These are phyloP conservation scores for Cyprinodon variegatus DNA, from an alignment of 2,113 vertebrate species.

Conservation along the genomic window DNA sequence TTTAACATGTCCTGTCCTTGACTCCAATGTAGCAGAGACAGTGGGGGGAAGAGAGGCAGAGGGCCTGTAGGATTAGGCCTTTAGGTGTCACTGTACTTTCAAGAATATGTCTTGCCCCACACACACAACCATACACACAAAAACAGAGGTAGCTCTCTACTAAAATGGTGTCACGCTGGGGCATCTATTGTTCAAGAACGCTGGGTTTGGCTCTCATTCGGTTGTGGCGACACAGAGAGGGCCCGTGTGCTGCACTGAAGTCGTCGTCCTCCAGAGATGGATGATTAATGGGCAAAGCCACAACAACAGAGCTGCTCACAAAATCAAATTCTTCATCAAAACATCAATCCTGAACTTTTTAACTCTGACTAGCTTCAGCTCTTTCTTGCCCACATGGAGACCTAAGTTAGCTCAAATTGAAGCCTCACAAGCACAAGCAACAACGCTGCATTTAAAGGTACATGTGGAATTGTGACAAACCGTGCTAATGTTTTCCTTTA, in stretches of 20 bases:
- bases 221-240: conserved; percentile 53
- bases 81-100: conserved; percentile 99
- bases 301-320: conserved; percentile 67
- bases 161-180: conserved; percentile 76
- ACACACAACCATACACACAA: conserved; percentile 44
- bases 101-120: conserved; percentile 81
- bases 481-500: conserved; percentile 34
- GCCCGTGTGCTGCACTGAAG: conserved; percentile 54
- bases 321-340: conserved; percentile 66
- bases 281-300: conserved; percentile 73
- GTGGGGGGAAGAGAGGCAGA: conserved; percentile 17
- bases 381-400: conserved; percentile 15
- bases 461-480: conserved; percentile 67
- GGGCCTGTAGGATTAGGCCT: conserved; percentile 88
- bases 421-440: background rate
- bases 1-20: conserved; percentile 92
- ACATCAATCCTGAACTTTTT: conserved; percentile 40
- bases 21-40: conserved; percentile 77
- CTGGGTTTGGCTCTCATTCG: conserved; percentile 55
- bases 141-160: conserved; percentile 42
- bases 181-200: conserved; percentile 72
- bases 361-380: conserved; percentile 54
- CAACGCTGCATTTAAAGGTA: background rate
- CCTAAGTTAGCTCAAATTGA: conserved; percentile 26
- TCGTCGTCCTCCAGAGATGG: conserved; percentile 54